Conservation (phyloP, 92 coral and sea anemone genomes). For the Virgularia gustaviana region DNA sequence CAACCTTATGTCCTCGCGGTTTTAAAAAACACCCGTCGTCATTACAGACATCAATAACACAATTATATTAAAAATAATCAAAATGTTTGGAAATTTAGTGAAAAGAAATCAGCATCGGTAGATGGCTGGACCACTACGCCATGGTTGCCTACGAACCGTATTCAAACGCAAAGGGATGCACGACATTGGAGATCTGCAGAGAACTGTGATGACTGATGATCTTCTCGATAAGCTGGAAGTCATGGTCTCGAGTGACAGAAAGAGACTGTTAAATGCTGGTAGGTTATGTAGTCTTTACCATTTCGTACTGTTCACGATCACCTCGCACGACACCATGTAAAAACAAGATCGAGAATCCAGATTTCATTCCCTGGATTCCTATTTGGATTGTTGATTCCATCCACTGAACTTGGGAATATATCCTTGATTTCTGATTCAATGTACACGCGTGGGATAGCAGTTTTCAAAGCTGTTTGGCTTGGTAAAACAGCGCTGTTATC, state of each 20-base stretch:
- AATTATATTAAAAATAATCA: neutral
- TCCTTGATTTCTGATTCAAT: no score
- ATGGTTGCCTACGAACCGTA: constrained; percentile 25
- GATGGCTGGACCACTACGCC: constrained; percentile 50
- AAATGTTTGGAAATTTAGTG: constrained; percentile 16
- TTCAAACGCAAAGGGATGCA: constrained; percentile 43
- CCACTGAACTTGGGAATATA: no score
- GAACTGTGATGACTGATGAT: constrained; percentile 40
- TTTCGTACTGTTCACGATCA: no score
- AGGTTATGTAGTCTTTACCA: no score
- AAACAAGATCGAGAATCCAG: no score
- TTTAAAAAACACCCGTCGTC: neutral
- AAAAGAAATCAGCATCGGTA: constrained; percentile 15
- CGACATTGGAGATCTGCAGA: constrained; percentile 47
- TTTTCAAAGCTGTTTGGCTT: no score
- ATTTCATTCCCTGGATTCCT: no score
- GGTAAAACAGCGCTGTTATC: no score
- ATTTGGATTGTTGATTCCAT: no score
- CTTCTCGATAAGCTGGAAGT: constrained; percentile 54
- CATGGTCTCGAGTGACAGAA: constrained; percentile 68
- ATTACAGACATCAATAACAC: neutral
- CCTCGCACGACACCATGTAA: no score
- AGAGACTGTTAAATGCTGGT: constrained; percentile 66
- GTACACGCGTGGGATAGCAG: no score
- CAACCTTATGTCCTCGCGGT: neutral